Conservation (phyloP, 2,113 vertebrate genomes). For the Formicarius rufipectus region DNA sequence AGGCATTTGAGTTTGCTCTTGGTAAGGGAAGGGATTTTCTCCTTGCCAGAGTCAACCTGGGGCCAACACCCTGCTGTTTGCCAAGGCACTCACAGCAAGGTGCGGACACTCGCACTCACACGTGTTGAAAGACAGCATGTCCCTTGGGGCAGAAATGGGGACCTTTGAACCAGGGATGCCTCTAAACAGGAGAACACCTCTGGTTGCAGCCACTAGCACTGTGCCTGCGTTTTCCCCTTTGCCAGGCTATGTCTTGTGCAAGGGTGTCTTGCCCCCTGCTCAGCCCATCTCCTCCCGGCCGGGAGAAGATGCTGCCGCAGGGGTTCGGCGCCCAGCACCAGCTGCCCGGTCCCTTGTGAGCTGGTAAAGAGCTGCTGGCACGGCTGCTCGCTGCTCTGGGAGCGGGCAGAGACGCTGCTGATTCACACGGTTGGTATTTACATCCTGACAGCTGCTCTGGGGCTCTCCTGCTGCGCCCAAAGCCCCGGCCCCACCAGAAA, state of each 20-base stretch:
- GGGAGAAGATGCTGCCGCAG: accelerated
- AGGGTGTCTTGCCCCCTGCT: background rate
- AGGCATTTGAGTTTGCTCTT: background rate
- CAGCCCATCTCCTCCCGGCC: accelerated
- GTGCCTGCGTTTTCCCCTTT: background rate
- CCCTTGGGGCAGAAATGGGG: background rate
- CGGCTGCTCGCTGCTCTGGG: background rate
- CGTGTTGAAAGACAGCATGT: accelerated
- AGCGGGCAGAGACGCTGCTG: background rate
- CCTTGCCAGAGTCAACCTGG: accelerated
- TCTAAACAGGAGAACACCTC: background rate
- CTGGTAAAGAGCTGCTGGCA: background rate
- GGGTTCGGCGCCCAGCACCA: background rate
- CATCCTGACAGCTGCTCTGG: background rate
- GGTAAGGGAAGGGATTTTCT: background rate
- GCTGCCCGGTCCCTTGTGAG: background rate
- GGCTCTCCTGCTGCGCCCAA: background rate
- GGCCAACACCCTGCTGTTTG: background rate
- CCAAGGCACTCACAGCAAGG: accelerated
- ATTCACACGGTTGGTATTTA: background rate
- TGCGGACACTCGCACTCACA: accelerated
- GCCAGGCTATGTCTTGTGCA: too few species aligned
- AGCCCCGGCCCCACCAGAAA: background rate
- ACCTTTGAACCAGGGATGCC: background rate
- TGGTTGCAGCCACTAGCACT: accelerated